Base-by-base conservation (phyloP, 2,888 invertebrate genomes). In the Euclidia mi region DNA sequence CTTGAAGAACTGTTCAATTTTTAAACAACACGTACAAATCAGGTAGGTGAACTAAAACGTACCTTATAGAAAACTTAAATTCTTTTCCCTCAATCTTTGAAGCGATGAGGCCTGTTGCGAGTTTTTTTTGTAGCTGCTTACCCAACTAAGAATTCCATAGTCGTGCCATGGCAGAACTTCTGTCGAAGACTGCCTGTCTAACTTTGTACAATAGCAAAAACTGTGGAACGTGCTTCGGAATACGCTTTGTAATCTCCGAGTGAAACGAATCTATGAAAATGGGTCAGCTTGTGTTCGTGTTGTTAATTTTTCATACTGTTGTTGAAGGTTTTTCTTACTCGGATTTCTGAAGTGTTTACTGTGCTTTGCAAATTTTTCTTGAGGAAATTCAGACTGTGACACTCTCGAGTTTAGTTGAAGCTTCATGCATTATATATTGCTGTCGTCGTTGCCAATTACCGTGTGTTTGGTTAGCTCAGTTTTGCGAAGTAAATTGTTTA, bases 141-240 rank as follows among this genome's bases (percentile, higher is more conserved):
- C 17, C 32, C 48, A 35, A 2, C 52, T 62, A 53, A 58, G 35
- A 58, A 74, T 73, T 63, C 60, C 41, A 55, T 58, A 31, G 37
- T 53, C 31, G 31, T 51, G 18, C 47, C 35, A 56, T 56, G 31
- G 57, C 47, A 42, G 58, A 68, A 65, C 56, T 75, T 64, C 44
- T 65, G 60, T 25, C 34, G 28, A 64, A 55, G 57, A 52, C 63
- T 38, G 25, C 38, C 34, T 58, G 63, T 65, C 61, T 59, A 65
- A 74, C 56, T 65, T 69, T 25, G 44, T 63, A 61, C 63, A 51
- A 65, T 49, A 37, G 51, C 61, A 71, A 71, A 69, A 71, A 65
- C 49, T 14, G 17, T 58, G 20, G 47, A 44, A 71, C 73, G 65
- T 71, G 72, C 46, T 64, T 34, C 31, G 20, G 42, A 63, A 60